Conservation (phyloP, 2,797 vertebrate species). For the Tapirus indicus region DNA sequence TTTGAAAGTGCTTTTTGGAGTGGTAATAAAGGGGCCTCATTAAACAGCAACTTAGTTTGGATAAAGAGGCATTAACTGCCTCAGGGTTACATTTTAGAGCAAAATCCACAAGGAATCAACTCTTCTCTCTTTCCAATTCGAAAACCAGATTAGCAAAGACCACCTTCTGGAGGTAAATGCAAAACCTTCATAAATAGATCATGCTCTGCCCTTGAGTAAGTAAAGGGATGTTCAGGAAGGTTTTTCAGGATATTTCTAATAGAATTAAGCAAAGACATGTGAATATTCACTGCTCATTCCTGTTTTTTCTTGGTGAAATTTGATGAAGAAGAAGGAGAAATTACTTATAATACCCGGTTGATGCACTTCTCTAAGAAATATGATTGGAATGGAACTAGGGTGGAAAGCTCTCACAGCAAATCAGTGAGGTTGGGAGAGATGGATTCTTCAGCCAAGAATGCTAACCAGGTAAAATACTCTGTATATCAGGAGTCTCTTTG, state of each 20-base stretch:
- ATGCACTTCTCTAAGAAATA: not conserved
- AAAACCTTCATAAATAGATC: not conserved
- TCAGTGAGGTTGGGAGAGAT: not conserved
- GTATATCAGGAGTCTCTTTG: not conserved
- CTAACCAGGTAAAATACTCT: not conserved
- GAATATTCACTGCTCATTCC: not conserved
- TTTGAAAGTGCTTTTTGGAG: constrained; percentile 68
- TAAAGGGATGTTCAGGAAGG: not conserved
- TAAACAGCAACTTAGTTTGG: not conserved
- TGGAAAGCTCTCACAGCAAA: not conserved
- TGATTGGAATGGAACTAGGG: not conserved
- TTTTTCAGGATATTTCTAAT: not conserved
- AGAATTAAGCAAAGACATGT: not conserved
- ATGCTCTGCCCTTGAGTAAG: not conserved
- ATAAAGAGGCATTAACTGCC: not conserved
- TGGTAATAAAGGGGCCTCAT: constrained; percentile 53
- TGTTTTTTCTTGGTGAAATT: not conserved
- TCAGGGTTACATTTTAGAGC: not conserved
- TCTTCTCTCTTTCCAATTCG: not conserved
- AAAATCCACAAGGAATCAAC: not conserved
- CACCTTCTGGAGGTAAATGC: not conserved
- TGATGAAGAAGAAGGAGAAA: not conserved
- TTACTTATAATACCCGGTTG: not conserved
- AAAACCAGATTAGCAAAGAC: not conserved
- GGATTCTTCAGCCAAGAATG: not conserved